These are phyloP conservation scores for Sebastes trivittatus DNA, from an alignment of 2,797 vertebrate genomes.

Conservation along the genomic window DNA sequence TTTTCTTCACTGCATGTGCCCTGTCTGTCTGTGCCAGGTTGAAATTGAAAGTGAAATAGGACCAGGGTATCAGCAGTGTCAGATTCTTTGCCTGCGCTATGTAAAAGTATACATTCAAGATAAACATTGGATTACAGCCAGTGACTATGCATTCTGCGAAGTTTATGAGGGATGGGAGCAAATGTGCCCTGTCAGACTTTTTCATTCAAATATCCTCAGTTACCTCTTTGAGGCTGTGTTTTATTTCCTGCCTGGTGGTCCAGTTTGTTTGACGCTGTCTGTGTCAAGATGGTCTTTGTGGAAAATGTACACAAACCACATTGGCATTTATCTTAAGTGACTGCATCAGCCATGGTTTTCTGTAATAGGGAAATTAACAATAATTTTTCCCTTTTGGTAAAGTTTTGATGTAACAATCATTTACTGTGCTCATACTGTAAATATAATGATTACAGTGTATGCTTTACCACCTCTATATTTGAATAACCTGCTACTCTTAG, in stretches of 20 bases:
- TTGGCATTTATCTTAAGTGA: not conserved
- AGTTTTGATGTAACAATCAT: not conserved
- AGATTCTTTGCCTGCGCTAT: constrained; percentile 47
- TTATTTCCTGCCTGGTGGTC: not conserved
- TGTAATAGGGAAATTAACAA: not conserved
- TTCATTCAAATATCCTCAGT: not conserved
- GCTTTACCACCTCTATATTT: not conserved
- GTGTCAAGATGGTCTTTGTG: not conserved
- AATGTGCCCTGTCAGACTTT: not conserved
- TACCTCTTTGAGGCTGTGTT: not conserved
- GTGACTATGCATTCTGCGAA: constrained; percentile 32
- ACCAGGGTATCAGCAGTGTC: constrained; percentile 32
- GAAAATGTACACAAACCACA: not conserved
- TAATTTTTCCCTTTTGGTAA: not conserved
- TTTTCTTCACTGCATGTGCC: not conserved
- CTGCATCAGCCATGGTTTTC: not conserved
- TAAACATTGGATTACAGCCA: constrained; percentile 28
- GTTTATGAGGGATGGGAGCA: constrained; percentile 1
- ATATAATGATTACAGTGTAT: not conserved
- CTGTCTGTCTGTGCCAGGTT: not conserved
- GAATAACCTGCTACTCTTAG: not conserved
- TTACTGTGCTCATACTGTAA: not conserved
- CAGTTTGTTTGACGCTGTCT: not conserved
- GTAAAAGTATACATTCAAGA: constrained; percentile 68
- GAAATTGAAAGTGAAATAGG: constrained; percentile 10